Evolutionary conservation across 1,140 invertebrate genomes (phyloP).

Genomic region (Brachionus asplanchnoidis): DNA sequence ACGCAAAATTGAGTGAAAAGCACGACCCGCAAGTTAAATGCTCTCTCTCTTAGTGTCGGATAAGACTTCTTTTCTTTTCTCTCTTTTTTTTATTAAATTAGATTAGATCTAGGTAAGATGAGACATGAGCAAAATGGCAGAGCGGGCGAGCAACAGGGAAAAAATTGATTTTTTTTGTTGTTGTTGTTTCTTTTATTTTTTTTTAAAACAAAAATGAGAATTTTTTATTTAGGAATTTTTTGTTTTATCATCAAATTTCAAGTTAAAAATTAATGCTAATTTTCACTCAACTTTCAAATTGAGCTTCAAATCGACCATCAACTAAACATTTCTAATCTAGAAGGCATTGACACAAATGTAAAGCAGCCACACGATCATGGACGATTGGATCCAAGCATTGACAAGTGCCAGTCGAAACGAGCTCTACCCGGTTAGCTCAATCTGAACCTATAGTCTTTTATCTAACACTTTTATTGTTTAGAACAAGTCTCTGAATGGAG

Average conservation of each 20-base stretch:
- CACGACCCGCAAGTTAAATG: background rate
- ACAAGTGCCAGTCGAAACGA: background rate
- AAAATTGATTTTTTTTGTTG: background rate
- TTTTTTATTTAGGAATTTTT: background rate
- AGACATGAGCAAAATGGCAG: background rate
- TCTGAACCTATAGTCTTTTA: too few relatives aligned
- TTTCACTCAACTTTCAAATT: background rate
- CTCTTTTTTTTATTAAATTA: background rate
- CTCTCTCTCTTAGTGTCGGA: background rate
- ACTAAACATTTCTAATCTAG: too few relatives aligned
- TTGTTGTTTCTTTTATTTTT: background rate
- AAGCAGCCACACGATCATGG: background rate
- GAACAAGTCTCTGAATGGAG: slow-evolving; percentile 65
- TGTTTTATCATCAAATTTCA: background rate
- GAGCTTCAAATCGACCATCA: background rate
- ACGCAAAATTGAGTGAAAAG: background rate
- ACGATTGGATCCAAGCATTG: slow-evolving; percentile 38
- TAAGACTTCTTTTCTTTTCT: background rate
- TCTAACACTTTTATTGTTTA: slow-evolving; percentile 17
- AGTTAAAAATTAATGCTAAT: background rate
- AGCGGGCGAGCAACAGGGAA: background rate
- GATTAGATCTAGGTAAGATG: background rate
- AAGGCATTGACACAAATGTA: background rate
- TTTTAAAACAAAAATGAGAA: background rate
- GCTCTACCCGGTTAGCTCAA: background rate